Evolutionary conservation across 1,140 invertebrate genomes (phyloP), one percentile per base, ranked within the genome.

Genomic region (Pseudobourletiella spinata): DNA sequence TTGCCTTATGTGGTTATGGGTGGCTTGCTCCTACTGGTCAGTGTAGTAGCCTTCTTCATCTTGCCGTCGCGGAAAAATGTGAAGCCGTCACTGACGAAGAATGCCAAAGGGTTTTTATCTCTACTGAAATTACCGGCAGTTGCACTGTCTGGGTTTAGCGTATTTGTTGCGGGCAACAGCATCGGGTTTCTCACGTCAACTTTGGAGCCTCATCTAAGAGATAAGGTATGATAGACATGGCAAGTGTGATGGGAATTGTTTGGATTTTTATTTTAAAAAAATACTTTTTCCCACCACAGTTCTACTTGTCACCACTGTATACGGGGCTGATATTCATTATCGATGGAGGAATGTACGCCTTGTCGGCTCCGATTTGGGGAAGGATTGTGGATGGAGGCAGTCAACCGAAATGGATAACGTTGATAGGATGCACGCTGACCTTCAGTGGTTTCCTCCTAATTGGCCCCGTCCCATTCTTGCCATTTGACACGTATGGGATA

Each of bases 281-380:
- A n/a, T 48, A 11, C 11, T 11, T 48, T 20, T 25, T 48, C 22
- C 18, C 6, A 42, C 64, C 59, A 64, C 81, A 84, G 75, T 86
- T 76, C 71, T 29, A 30, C 16, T 28, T 66, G 1, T 24, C n/a
- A 22, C 87, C 88, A 0, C 79, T 90, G 8, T 72, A 88, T 8
- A 76, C 91, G 30, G 90, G 90, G 0, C 72, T 91, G 16, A 86
- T 92, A 82, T 93, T 93, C 73, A 82, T 94, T 15, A 86, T 93
- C 44, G 91, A 89, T 71, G 91, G 90, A 3, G 88, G 85, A 1
- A 82, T 84, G 15, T 94, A 93, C 73, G 89, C 88, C 1, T 39
- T 87, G 0, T 86, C 86, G 0, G 87, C 89, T 0, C 89, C 90
- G 0, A 75, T 77, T 16, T 92, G 86, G 84, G 90, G 91, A 25